A percentile compares a stretch with the other conserved stretches of the same genome.
Evolutionary conservation across 2,888 invertebrate genomes (phyloP).

Genomic region (Myopa tessellatipennis): DNA sequence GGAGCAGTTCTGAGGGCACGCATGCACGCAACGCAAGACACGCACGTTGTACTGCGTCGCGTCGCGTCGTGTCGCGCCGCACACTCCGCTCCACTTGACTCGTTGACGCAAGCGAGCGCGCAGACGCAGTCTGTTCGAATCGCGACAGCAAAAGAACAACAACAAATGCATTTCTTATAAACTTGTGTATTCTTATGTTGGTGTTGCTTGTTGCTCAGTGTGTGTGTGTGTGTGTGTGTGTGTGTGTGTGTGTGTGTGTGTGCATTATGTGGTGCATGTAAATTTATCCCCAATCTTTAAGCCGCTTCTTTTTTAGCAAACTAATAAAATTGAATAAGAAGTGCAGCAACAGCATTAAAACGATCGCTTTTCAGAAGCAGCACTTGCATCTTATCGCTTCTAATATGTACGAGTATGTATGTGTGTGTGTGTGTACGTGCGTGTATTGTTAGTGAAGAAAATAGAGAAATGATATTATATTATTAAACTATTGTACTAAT

Average conservation of each 20-base stretch:
- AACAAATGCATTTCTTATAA: background rate
- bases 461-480: too few relatives aligned
- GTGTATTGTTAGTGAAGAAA: too few relatives aligned
- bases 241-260: background rate
- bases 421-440: too few relatives aligned
- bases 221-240: background rate
- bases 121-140: background rate
- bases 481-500: too few relatives aligned
- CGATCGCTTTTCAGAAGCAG: too few relatives aligned
- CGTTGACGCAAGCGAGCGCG: slow-evolving; percentile 19
- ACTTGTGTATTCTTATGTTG: background rate
- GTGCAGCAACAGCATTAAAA: background rate
- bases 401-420: too few relatives aligned
- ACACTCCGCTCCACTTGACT: slow-evolving; percentile 13
- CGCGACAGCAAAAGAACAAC: background rate
- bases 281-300: slow-evolving; percentile 11
- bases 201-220: background rate
- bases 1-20: slow-evolving; percentile 4
- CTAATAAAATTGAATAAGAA: slow-evolving; percentile 18
- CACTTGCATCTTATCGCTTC: too few relatives aligned
- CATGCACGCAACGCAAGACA: slow-evolving; percentile 23
- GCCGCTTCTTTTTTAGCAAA: background rate
- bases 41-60: background rate
- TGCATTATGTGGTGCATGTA: background rate
- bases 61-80: slow-evolving; percentile 12